Base-by-base conservation (phyloP, 2,888 invertebrate species). In the Clistopyga incitator region DNA sequence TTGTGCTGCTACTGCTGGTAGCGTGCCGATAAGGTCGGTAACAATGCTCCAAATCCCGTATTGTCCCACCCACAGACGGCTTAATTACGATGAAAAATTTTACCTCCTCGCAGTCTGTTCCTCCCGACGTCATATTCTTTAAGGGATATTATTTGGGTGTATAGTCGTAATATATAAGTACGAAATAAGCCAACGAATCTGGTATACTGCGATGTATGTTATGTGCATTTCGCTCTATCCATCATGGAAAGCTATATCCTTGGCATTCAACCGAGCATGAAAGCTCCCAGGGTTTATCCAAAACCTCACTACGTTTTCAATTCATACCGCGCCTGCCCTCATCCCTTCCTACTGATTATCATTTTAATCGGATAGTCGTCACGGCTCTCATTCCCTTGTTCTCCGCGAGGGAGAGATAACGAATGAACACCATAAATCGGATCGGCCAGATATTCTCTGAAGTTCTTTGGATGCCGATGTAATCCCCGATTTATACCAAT, bases 31-130 rank as follows among this genome's bases (percentile, higher is more conserved):
- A 90, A 90, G 88, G 89, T 89, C 86, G 86, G 87, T 85, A 90
- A 91, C 91, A 91, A 91, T 91, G 89, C 91, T 85, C 89, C 86
- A 90, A 91, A 90, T 91, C 91, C 90, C 86, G 88, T 88, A 91
- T 91, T 91, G 91, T 91, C 89, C 88, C 80, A 82, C 85, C 87
- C 86, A 84, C 87, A 89, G 86, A 86, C 87, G 88, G 89, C 90
- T 91, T 91, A 91, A 91, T 91, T 91, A 90, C 88, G 89, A 87
- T 80, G 89, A 90, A 91, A 91, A 90, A 88, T 89, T 86, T 83
- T 78, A 72, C 42, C 72, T 64, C 56, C 68, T 45, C 47, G 59
- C 56, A 56, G 50, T 61, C 23, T 76, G 47, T 29, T 75, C 50
- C 56, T 45, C 75, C 78, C 50, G 59, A 20, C 78, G 86, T 84